Percentiles rank a stretch among this genome's conserved stretches.
These are phyloP conservation scores for Naja naja DNA, from an alignment of 2,113 vertebrate species.

Conservation along the genomic window DNA sequence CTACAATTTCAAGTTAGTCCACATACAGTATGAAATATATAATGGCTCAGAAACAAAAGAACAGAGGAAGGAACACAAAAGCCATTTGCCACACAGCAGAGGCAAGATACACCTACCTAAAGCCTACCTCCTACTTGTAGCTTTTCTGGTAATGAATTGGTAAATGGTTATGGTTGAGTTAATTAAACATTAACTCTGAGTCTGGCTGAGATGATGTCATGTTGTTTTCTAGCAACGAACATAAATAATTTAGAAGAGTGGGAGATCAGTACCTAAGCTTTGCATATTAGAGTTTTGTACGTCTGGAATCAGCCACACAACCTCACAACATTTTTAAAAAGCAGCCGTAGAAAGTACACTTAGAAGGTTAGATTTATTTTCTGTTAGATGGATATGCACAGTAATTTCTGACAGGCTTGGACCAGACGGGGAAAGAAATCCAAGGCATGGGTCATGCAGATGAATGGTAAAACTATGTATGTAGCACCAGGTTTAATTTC, in stretches of 20 bases:
- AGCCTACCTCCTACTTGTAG: background rate
- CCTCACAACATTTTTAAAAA: background rate
- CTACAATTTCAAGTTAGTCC: background rate
- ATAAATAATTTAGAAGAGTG: background rate
- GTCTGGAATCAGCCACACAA: background rate
- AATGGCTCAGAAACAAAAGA: background rate
- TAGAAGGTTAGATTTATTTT: background rate
- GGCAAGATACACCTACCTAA: background rate
- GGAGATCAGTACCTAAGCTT: background rate
- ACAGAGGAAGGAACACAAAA: background rate
- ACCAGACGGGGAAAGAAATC: background rate
- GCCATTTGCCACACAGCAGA: background rate
- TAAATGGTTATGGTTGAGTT: background rate
- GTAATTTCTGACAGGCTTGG: background rate
- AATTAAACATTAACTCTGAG: background rate
- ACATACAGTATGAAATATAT: background rate
- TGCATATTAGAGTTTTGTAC: background rate
- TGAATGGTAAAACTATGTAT: background rate
- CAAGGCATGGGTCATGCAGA: background rate
- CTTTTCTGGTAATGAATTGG: background rate
- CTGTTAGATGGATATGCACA: background rate
- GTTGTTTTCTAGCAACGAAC: background rate
- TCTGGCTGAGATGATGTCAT: background rate
- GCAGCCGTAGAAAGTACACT: background rate
- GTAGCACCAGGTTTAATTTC: background rate